Percentiles rank a stretch among this genome's conserved stretches.
These are phyloP conservation scores for Azorinus chamasolen DNA, from an alignment of 2,888 invertebrate genomes.

Conservation along the genomic window DNA sequence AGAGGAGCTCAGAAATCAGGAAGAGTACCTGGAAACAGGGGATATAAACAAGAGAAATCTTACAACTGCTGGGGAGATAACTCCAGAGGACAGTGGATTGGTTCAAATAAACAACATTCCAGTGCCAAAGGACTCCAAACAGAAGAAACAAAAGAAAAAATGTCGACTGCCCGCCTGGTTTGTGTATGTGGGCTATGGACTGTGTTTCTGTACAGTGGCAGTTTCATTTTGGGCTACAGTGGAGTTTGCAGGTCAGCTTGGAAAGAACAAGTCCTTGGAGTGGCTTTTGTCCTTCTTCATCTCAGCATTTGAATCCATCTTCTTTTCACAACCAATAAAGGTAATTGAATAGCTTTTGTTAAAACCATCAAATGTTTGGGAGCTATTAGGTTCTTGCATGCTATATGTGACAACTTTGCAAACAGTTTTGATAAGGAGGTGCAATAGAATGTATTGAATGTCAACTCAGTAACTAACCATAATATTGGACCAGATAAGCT, in stretches of 20 bases:
- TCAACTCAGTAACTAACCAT: no score
- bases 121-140: constrained; percentile 28
- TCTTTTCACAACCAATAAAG: constrained; percentile 77
- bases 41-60: constrained; percentile 11
- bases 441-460: no score
- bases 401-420: no score
- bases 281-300: constrained; percentile 74
- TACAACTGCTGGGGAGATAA: constrained; percentile 11
- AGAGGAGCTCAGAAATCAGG: constrained; percentile 44
- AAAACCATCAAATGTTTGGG: no score
- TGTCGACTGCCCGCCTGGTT: constrained; percentile 64
- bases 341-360: no score
- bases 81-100: constrained; percentile 28
- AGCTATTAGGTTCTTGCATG: no score
- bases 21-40: constrained; percentile 52
- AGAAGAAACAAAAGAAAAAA: constrained; percentile 34
- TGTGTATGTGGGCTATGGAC: constrained; percentile 65
- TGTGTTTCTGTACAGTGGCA: constrained; percentile 62
- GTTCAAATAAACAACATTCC: constrained; percentile 37
- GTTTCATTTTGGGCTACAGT: constrained; percentile 69
- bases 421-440: no score
- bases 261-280: constrained; percentile 66
- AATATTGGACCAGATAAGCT: no score
- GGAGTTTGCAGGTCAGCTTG: constrained; percentile 72
- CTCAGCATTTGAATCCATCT: constrained; percentile 72